Base-by-base conservation (phyloP, 2,888 invertebrate species). In the Ceratothoa steindachneri region DNA sequence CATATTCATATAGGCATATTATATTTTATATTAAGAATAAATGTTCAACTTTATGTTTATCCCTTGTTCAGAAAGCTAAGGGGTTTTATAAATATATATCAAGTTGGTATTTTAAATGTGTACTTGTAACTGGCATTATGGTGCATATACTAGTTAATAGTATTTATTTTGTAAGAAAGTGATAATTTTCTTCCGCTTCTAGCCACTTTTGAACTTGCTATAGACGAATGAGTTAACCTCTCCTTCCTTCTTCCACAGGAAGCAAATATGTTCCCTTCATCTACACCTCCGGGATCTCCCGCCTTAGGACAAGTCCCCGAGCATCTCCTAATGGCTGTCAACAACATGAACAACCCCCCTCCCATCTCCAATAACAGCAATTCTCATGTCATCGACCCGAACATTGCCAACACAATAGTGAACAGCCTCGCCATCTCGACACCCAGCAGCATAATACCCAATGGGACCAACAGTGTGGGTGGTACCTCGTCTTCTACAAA, bases 241-340 rank as follows among this genome's bases (percentile, higher is more conserved):
- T 5, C n/a, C 24, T 60, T 60, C n/a, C 9, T 60, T 67, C 1
- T 67, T 4, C 22, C 29, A 4, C 67, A 67, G 67, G 67, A 67
- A 22, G 24, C 67, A 30, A 15, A 27, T 30, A 30, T 30, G 30
- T 29, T 30, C 30, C 30, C 67, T 67, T 29, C 67, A 22, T 12
- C 72, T 24, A 9, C 76, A 4, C 76, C 72, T 69, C 73, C 76
- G 12, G 73, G 73, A 73, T 73, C 73, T 7, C 76, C 76, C 12
- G 69, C 76, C n/a, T 29, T 76, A 30, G 73, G 73, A 28, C 76
- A 76, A 30, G 76, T 76, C 2, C 76, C 76, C 2, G 76, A 76
- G 19, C 76, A 76, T 55, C 73, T 76, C 9, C 65, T 76, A 41
- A 73, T 76, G 76, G 76, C 76, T n/a, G 76, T 76, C 31, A 76